Base-by-base conservation (phyloP, 2,888 invertebrate species). In the Lysandra coridon region DNA sequence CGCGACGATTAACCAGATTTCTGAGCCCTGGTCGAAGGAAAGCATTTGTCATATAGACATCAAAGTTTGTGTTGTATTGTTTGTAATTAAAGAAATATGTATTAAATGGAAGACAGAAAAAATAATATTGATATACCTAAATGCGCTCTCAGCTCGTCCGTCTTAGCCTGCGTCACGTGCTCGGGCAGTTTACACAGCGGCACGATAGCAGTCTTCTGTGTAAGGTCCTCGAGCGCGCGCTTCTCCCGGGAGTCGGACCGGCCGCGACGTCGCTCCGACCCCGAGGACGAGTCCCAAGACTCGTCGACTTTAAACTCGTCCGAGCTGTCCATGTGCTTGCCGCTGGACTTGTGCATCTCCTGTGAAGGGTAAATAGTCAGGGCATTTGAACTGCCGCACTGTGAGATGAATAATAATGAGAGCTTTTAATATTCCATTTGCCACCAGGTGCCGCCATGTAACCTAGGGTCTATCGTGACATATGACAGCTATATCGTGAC, bases 311-410 rank as follows among this genome's bases (percentile, higher is more conserved):
- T 92, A 87, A 92, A 95, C 87, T 95, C 95, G 85, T 95, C 94
- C 1, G 94, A 94, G 80, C 93, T 94, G 85, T 95, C 95, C 94
- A 94, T 95, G 88, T 95, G 95, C 82, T 95, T 95, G 82, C 95
- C 95, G 87, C 93, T 93, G 1, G 94, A 93, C 81, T 95, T 95
- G 88, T 95, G 95, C 90, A 94, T 92, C 84, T 95, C 95, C 95
- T 94, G 86, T 64, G 30, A 23, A 23, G 23, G 23, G 23, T 23
- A 23, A 23, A 23, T 23, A 23, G 23, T 23, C 23, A 23, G 23
- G 23, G 23, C 23, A 23, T 23, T 23, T 23, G 23, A 23, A 23
- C 23, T 23, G 23, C 23, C 23, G 23, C 23, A 23, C 23, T 23
- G 23, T 23, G 23, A 23, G 23, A 23, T 23, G 23, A 23, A 23